A percentile compares a stretch with the other conserved stretches of the same genome.
These are phyloP conservation scores for Trematomus loennbergii DNA, from an alignment of 2,113 vertebrate species.

Conservation along the genomic window DNA sequence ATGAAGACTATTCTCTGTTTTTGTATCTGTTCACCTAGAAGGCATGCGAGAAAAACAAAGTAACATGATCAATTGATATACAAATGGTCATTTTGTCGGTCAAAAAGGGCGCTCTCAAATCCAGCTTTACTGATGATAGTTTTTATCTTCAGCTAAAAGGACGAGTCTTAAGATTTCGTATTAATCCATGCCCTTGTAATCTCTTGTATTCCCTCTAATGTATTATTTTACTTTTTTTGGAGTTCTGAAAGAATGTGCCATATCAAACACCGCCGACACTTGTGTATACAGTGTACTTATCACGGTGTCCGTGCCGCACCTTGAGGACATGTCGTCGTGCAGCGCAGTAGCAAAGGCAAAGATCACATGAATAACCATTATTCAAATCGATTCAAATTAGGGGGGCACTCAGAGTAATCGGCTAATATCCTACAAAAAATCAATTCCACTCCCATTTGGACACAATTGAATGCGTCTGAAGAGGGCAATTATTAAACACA, in stretches of 20 bases:
- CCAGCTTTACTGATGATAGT: constrained; percentile 15
- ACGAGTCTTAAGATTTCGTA: constrained; percentile 48
- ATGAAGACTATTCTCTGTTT: too few relatives aligned
- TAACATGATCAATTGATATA: too few relatives aligned
- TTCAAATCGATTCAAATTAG: constrained; percentile 87
- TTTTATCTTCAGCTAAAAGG: constrained; percentile 42
- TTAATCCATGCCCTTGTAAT: constrained; percentile 53
- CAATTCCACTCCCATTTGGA: constrained; percentile 86
- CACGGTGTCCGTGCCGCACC: constrained; percentile 67
- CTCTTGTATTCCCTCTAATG: constrained; percentile 46
- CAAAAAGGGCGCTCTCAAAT: constrained; percentile 10
- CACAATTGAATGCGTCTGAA: constrained; percentile 86
- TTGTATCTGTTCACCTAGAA: too few relatives aligned
- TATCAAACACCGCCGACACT: constrained; percentile 59
- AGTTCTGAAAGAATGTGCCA: constrained; percentile 56
- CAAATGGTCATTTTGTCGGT: too few relatives aligned
- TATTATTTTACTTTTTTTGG: constrained; percentile 56
- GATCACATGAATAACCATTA: constrained; percentile 87
- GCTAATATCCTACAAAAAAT: constrained; percentile 86
- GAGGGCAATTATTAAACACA: constrained; percentile 88
- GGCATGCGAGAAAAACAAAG: too few relatives aligned
- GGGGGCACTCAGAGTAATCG: constrained; percentile 85
- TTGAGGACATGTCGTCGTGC: constrained; percentile 72
- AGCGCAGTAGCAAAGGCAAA: constrained; percentile 75
- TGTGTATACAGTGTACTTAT: constrained; percentile 60